Conservation (phyloP, 1,140 invertebrate genomes). For the Drosophila tropicalis region DNA sequence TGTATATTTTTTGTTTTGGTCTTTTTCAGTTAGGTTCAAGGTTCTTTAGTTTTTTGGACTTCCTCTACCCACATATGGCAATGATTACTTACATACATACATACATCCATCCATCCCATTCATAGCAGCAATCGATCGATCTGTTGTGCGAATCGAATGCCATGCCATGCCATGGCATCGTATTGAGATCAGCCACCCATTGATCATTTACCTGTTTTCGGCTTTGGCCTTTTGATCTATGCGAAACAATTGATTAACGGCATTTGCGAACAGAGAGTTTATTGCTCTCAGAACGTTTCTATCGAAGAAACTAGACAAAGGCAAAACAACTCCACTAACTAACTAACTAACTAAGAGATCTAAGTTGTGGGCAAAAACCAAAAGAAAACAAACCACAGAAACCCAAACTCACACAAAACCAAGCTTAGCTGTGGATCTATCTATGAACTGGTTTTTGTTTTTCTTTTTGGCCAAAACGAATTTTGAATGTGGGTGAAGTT, state of each 20-base stretch:
- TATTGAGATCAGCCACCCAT: conserved; percentile 13
- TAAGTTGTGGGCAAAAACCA: conserved; percentile 21
- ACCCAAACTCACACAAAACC: conserved; percentile 31
- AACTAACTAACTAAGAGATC: conserved; percentile 6
- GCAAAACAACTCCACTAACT: conserved; percentile 7
- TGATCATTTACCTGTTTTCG: conserved; percentile 12
- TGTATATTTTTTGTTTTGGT: conserved; percentile 22
- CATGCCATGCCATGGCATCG: conserved; percentile 49
- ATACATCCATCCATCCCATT: background rate
- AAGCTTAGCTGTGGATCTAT: conserved; percentile 29
- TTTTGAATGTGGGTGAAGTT: conserved; percentile 81
- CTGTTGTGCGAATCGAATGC: conserved; percentile 41
- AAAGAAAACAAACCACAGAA: conserved; percentile 19
- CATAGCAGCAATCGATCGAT: conserved; percentile 69
- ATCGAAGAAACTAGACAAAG: conserved; percentile 16
- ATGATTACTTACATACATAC: conserved; percentile 12
- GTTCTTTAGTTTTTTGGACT: conserved; percentile 64
- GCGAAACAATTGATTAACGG: conserved; percentile 15
- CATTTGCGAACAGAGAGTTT: conserved; percentile 17
- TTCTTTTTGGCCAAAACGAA: conserved; percentile 66
- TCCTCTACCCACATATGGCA: conserved; percentile 55
- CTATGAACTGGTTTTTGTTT: conserved; percentile 60
- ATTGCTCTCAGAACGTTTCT: conserved; percentile 20
- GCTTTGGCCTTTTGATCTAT: conserved; percentile 13
- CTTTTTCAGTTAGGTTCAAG: conserved; percentile 55